Percentiles rank a stretch among this genome's conserved stretches.
Evolutionary conservation across 2,888 invertebrate genomes (phyloP).

Genomic region (Deroplatys truncata): DNA sequence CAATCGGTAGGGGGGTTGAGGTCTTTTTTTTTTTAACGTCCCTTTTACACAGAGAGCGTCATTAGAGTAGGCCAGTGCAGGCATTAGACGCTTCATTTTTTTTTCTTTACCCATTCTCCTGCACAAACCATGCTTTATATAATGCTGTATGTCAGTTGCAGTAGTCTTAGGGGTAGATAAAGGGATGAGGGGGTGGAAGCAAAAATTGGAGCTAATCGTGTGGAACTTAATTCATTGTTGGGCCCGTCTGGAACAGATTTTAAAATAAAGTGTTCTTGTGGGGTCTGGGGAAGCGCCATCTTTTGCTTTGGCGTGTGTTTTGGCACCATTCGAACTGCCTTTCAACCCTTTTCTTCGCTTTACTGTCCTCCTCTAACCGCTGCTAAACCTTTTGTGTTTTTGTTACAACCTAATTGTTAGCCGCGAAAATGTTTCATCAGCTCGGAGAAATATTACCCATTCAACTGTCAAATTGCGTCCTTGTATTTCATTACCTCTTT

Average conservation of each 20-base stretch:
- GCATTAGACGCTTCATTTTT: not conserved
- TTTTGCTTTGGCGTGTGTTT: not conserved
- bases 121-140: not conserved
- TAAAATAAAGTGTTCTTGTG: slow-evolving; percentile 27
- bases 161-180: slow-evolving; percentile 7
- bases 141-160: slow-evolving; percentile 24
- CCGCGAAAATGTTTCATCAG: not conserved
- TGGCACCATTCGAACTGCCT: not conserved
- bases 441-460: not conserved
- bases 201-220: slow-evolving; percentile 30
- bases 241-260: slow-evolving; percentile 28
- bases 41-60: not conserved
- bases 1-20: not conserved
- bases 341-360: not conserved
- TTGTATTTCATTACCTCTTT: no score
- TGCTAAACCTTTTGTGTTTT: not conserved
- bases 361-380: not conserved
- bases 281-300: not conserved
- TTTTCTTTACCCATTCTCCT: not conserved
- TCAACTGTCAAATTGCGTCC: no score
- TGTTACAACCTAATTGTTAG: not conserved
- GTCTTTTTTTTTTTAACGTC: not conserved
- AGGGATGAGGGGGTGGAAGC: slow-evolving; percentile 3
- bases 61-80: not conserved
- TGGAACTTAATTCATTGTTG: slow-evolving; percentile 31